Conservation (phyloP, 1,140 invertebrate species). For the Wasmannia auropunctata region DNA sequence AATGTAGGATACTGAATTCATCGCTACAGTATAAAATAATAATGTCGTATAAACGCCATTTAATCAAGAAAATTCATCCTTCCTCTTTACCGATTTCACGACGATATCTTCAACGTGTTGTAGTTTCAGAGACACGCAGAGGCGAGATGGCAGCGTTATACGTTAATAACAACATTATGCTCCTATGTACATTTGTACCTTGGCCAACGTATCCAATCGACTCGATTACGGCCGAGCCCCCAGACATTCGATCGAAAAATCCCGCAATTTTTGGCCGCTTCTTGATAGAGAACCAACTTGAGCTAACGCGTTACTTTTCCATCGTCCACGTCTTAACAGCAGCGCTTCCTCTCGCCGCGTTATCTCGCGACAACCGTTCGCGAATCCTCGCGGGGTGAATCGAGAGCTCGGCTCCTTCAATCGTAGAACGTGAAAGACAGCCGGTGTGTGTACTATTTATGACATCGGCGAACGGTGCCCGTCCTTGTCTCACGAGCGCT, state of each 20-base stretch:
- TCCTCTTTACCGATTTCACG: not conserved
- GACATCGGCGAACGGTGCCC: constrained; percentile 62
- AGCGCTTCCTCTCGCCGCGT: not conserved
- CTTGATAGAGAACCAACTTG: not conserved
- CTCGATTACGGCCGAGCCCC: constrained; percentile 79
- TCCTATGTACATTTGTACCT: constrained; percentile 85
- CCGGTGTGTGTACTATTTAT: constrained; percentile 80
- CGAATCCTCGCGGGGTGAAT: constrained; percentile 52
- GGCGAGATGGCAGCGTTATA: constrained; percentile 64
- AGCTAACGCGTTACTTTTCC: not conserved
- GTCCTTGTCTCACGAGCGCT: constrained; percentile 56
- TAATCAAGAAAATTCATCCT: not conserved
- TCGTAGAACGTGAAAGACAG: constrained; percentile 83
- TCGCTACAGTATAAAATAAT: not conserved
- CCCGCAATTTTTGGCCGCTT: not conserved
- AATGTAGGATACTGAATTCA: not conserved
- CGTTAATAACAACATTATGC: constrained; percentile 82
- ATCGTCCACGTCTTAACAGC: not conserved
- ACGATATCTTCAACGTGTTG: not conserved
- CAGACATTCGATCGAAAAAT: constrained; percentile 53
- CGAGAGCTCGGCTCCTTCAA: constrained; percentile 80
- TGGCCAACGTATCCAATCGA: constrained; percentile 81
- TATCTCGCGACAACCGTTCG: not conserved
- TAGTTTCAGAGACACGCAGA: constrained; percentile 12
- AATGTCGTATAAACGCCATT: not conserved